Evolutionary conservation across 35 echinoderm and acorn worm genomes (phyloP).

Genomic region (Amphiura filiformis): DNA sequence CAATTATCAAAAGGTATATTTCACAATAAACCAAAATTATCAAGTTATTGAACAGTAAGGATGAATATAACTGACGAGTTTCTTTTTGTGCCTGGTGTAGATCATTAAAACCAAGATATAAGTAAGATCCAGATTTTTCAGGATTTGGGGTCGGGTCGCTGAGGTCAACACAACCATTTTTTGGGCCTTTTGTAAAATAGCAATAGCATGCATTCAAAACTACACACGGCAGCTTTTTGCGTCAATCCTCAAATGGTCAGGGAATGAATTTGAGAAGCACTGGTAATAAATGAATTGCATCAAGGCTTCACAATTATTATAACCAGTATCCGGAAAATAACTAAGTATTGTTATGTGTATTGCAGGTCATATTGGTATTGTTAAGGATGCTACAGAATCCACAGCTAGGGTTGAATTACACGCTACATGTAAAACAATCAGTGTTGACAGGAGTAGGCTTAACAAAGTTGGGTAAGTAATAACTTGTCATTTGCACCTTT

Average conservation of each 20-base stretch:
- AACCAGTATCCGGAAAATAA: too few relatives aligned
- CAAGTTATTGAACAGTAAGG: too few relatives aligned
- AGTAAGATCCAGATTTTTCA: neutral
- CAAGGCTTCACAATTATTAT: too few relatives aligned
- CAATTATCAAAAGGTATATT: neutral
- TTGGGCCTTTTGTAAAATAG: neutral
- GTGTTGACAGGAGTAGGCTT: slow-evolving; percentile 81
- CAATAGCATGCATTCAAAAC: neutral
- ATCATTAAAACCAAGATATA: neutral
- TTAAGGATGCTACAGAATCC: slow-evolving; percentile 96
- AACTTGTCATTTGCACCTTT: too few relatives aligned
- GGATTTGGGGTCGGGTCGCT: neutral
- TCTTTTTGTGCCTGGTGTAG: too few relatives aligned
- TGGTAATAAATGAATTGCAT: too few relatives aligned
- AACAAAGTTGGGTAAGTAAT: slow-evolving; percentile 83
- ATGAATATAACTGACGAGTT: too few relatives aligned
- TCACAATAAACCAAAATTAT: too few relatives aligned
- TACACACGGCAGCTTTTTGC: neutral
- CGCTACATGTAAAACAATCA: slow-evolving; percentile 84
- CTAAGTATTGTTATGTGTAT: too few relatives aligned
- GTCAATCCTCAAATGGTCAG: too few relatives aligned
- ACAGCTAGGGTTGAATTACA: slow-evolving; percentile 93
- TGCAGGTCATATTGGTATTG: slow-evolving; percentile 96
- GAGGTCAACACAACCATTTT: neutral
- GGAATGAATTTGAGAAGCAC: too few relatives aligned